phyloP scores from a whole-genome alignment of 2,113 vertebrate genomes.

The Siniperca knerii region DNA sequence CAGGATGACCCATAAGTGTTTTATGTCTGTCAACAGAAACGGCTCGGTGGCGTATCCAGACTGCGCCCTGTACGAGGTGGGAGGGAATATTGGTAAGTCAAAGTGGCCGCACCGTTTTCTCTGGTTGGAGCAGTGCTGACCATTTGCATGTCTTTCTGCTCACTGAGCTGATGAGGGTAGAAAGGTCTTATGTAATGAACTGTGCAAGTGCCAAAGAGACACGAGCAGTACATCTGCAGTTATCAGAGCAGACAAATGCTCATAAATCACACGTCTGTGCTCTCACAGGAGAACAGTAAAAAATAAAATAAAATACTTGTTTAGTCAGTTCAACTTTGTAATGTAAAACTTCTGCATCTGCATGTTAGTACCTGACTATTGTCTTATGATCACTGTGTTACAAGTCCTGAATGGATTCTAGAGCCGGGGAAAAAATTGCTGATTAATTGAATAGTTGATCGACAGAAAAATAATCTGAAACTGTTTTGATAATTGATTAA shows the following conservation, averaged over 20 bases:
- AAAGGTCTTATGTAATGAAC: constrained; percentile 65
- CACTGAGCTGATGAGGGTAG: constrained; percentile 65
- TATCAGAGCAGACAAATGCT: constrained; percentile 80
- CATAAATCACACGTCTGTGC: constrained; percentile 62
- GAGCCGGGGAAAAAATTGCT: no score
- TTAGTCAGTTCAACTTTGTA: neutral
- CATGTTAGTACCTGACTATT: neutral
- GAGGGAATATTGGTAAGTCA: constrained; percentile 90
- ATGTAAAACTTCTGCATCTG: neutral
- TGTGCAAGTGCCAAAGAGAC: constrained; percentile 48
- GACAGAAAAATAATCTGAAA: neutral
- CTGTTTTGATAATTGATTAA: neutral
- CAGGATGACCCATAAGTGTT: neutral
- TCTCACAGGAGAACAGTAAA: constrained; percentile 49
- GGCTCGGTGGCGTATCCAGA: constrained; percentile 74
- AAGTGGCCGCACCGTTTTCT: neutral
- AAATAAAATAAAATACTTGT: neutral
- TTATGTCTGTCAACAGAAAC: constrained; percentile 76
- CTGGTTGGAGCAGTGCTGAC: constrained; percentile 26
- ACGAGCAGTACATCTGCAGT: constrained; percentile 71
- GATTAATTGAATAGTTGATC: no score
- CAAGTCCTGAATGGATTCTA: neutral
- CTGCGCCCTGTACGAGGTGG: constrained; percentile 88
- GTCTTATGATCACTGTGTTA: neutral
- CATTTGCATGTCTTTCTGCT: constrained; percentile 76